A percentile compares a stretch with the other conserved stretches of the same genome.
These are phyloP conservation scores for Charanyca ferruginea DNA, from an alignment of 2,888 invertebrate species.

Conservation along the genomic window DNA sequence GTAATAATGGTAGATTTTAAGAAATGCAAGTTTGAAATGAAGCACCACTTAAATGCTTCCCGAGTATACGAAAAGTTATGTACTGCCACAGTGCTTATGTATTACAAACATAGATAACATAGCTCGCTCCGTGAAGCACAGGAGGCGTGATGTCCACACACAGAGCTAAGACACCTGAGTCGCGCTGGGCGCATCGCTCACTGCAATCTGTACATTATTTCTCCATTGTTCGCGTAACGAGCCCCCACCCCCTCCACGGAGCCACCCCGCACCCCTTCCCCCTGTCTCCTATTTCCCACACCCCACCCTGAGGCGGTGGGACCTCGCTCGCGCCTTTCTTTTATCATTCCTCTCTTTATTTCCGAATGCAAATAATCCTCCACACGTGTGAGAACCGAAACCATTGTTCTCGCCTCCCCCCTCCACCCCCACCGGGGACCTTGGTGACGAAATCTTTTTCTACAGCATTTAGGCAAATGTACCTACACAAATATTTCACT, in stretches of 20 bases:
- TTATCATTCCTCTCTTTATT: slow-evolving; percentile 91
- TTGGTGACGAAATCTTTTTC: slow-evolving; percentile 91
- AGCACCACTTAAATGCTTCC: slow-evolving; percentile 21
- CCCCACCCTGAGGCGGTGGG: slow-evolving; percentile 90
- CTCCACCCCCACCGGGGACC: slow-evolving; percentile 85
- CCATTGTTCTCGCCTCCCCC: slow-evolving; percentile 90
- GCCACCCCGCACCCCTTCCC: slow-evolving; percentile 73
- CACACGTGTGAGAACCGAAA: slow-evolving; percentile 92
- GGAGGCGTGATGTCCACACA: slow-evolving; percentile 84
- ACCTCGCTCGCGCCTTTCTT: slow-evolving; percentile 91
- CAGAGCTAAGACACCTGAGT: slow-evolving; percentile 88
- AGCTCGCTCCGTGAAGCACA: slow-evolving; percentile 46
- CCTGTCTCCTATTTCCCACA: slow-evolving; percentile 85
- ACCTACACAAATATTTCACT: slow-evolving; percentile 80
- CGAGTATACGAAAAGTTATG: slow-evolving; percentile 33
- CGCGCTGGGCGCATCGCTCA: slow-evolving; percentile 91
- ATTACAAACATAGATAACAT: slow-evolving; percentile 60
- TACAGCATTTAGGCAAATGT: slow-evolving; percentile 88
- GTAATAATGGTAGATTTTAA: slow-evolving; percentile 4
- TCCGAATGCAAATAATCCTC: slow-evolving; percentile 92
- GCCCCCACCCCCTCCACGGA: slow-evolving; percentile 80
- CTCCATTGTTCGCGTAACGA: slow-evolving; percentile 92
- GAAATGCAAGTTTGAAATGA: slow-evolving; percentile 13
- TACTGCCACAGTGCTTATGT: slow-evolving; percentile 46
- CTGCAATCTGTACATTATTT: slow-evolving; percentile 92